These are phyloP conservation scores for Rostratula benghalensis DNA, from an alignment of 2,113 vertebrate species.

Conservation along the genomic window DNA sequence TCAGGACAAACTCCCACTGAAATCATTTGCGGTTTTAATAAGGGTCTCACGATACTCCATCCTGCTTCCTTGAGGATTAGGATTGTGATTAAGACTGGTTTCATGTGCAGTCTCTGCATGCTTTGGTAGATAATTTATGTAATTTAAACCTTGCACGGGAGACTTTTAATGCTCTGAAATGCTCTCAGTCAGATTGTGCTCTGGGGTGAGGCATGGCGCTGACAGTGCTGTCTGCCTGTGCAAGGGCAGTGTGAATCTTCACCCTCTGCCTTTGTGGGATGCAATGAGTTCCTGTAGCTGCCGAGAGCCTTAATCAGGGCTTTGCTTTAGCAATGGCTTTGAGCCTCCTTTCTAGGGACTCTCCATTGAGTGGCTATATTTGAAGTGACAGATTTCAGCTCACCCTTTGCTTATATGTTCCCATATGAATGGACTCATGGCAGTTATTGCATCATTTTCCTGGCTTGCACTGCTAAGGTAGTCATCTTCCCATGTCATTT, in stretches of 20 bases:
- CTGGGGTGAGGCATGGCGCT: not conserved
- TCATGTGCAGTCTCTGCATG: slow-evolving; percentile 5
- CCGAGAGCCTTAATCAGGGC: not conserved
- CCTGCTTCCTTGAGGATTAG: slow-evolving; percentile 33
- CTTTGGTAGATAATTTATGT: slow-evolving; percentile 22
- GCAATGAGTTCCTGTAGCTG: not conserved
- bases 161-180: not conserved
- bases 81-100: slow-evolving; percentile 5
- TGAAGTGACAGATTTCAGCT: not conserved
- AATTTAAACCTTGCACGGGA: not conserved
- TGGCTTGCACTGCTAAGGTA: not conserved
- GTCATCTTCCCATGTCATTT: not conserved
- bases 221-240: rapidly evolving
- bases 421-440: not conserved
- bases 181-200: not conserved
- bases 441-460: not conserved
- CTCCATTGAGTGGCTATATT: not conserved
- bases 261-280: not conserved
- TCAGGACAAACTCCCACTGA: not conserved
- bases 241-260: not conserved
- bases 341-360: not conserved
- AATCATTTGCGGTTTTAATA: not conserved
- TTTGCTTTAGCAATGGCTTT: not conserved
- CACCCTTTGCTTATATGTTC: not conserved
- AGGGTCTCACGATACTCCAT: not conserved